A percentile compares a stretch with the other conserved stretches of the same genome.
phyloP scores from a whole-genome alignment of 2,113 vertebrate genomes.

The Origma solitaria region DNA sequence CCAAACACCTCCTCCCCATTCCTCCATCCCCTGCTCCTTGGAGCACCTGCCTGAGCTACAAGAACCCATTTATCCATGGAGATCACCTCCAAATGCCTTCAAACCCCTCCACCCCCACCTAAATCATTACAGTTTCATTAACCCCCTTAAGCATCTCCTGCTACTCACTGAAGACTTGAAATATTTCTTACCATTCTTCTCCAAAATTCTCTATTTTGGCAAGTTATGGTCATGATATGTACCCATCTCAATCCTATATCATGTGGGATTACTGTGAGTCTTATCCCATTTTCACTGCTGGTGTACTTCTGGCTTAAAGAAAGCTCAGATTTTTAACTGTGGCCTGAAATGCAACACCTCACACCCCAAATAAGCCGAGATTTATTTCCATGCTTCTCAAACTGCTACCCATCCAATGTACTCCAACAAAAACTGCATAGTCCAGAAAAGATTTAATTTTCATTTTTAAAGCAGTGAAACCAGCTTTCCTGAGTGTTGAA shows the following conservation, averaged over 20 bases:
- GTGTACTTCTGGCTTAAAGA: neutral
- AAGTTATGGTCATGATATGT: neutral
- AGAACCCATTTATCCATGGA: neutral
- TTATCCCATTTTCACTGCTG: neutral
- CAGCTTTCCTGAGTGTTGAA: neutral
- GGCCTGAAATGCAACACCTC: neutral
- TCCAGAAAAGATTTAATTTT: neutral
- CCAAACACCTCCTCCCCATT: neutral
- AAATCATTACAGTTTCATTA: neutral
- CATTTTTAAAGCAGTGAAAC: neutral
- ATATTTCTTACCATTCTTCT: neutral
- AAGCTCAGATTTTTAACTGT: neutral
- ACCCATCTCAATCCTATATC: neutral
- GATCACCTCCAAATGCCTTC: neutral
- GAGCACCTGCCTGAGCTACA: neutral
- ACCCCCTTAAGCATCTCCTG: neutral
- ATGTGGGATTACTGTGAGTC: neutral
- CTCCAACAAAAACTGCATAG: neutral
- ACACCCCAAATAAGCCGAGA: neutral
- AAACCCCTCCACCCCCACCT: accelerated
- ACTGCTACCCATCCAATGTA: neutral
- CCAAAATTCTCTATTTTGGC: neutral
- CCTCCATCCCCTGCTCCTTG: neutral
- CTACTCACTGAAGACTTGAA: neutral
- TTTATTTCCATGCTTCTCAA: neutral